These are phyloP conservation scores for Heteropelma amictum DNA, from an alignment of 2,888 invertebrate species.

Conservation along the genomic window DNA sequence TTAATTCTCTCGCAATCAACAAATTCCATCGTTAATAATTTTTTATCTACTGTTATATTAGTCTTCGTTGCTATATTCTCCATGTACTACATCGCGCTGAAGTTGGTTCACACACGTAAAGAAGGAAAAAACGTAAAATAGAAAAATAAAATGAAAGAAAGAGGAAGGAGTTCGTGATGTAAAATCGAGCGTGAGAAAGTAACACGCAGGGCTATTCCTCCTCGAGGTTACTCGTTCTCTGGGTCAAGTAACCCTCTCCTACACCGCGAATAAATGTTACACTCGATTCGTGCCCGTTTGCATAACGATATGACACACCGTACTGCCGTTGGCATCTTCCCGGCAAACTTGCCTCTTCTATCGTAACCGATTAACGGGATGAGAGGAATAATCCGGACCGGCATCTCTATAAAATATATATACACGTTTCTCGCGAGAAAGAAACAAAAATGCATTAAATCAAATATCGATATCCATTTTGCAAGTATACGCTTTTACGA, in stretches of 20 bases:
- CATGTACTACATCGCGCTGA: conserved; percentile 28
- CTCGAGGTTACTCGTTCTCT: conserved; percentile 54
- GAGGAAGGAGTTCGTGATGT: conserved; percentile 15
- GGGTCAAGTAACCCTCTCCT: conserved; percentile 56
- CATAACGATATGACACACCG: conserved; percentile 53
- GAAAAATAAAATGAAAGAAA: neutral
- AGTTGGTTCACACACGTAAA: neutral
- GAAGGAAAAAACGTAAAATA: neutral
- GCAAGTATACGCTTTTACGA: too few relatives aligned
- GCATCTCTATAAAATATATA: too few relatives aligned
- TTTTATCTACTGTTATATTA: too few relatives aligned
- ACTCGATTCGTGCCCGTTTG: conserved; percentile 45
- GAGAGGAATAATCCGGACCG: conserved; percentile 41
- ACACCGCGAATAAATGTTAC: conserved; percentile 36
- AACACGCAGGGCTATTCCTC: conserved; percentile 23
- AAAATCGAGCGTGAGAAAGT: conserved; percentile 61
- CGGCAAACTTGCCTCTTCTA: conserved; percentile 32
- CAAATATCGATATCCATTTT: too few relatives aligned
- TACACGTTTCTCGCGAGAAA: too few relatives aligned
- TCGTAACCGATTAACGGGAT: conserved; percentile 50
- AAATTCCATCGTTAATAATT: too few relatives aligned
- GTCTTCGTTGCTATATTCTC: too few relatives aligned
- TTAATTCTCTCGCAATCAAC: too few relatives aligned
- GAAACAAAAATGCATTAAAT: too few relatives aligned
- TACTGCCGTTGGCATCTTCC: conserved; percentile 36